These are phyloP conservation scores for Hassar affinis DNA, from an alignment of 2,113 vertebrate species.

Conservation along the genomic window DNA sequence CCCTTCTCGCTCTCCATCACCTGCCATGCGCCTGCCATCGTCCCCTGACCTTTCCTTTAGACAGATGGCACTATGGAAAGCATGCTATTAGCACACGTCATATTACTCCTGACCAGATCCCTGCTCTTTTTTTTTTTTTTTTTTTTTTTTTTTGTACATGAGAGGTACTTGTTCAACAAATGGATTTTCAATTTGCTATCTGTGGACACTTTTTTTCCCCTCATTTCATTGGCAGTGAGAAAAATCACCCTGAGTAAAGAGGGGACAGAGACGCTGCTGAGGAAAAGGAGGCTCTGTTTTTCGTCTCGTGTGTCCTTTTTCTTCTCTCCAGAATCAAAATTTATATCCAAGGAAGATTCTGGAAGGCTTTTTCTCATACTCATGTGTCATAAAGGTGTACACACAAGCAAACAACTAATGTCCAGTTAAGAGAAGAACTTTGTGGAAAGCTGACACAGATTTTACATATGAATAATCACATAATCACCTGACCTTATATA, in stretches of 20 bases:
- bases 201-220: conserved; percentile 38
- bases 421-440: no score
- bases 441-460: not conserved
- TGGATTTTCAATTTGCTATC: conserved; percentile 71
- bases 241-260: conserved; percentile 34
- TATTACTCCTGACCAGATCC: conserved; percentile 71
- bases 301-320: conserved; percentile 30
- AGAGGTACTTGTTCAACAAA: conserved; percentile 79
- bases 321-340: conserved; percentile 37
- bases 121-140: conserved; percentile 66
- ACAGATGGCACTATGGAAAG: conserved; percentile 82
- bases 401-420: not conserved
- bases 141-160: conserved; percentile 74
- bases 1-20: conserved; percentile 50
- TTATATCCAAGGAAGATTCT: conserved; percentile 24
- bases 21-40: conserved; percentile 69
- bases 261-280: conserved; percentile 3
- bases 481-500: not conserved
- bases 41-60: conserved; percentile 81
- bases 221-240: conserved; percentile 43
- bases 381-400: not conserved
- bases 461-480: not conserved
- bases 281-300: conserved; percentile 13
- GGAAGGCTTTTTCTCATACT: not conserved
- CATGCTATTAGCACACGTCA: conserved; percentile 83